phyloP scores from a whole-genome alignment of 2,113 vertebrate species.

The Zosterops borbonicus region DNA sequence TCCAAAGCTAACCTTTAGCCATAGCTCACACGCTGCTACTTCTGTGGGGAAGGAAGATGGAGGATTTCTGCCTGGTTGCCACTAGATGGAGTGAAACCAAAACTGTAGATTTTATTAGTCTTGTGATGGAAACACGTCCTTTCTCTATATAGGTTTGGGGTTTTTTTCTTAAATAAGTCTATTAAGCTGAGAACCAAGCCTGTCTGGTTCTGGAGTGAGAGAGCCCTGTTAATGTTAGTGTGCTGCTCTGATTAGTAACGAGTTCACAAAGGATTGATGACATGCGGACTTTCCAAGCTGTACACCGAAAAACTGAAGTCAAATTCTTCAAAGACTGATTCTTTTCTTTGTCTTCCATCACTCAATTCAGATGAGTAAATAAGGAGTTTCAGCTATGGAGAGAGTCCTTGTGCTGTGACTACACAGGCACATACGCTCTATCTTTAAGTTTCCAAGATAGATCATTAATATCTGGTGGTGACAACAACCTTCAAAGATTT shows the following conservation, averaged over 20 bases:
- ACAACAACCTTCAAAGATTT: background rate
- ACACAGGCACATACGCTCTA: background rate
- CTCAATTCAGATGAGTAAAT: background rate
- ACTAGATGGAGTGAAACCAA: slow-evolving; percentile 70
- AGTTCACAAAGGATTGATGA: background rate
- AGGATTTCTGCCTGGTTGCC: slow-evolving; percentile 30
- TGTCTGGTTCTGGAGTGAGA: background rate
- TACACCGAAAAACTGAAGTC: background rate
- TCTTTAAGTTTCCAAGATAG: background rate
- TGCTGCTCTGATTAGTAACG: background rate
- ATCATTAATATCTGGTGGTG: background rate
- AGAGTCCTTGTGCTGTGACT: background rate
- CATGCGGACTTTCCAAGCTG: background rate
- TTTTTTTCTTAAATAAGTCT: background rate
- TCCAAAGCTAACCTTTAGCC: background rate
- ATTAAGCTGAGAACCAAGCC: background rate
- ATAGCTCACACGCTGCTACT: accelerated
- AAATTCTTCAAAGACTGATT: background rate
- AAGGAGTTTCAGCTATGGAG: background rate
- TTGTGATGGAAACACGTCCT: background rate
- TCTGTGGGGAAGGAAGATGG: background rate
- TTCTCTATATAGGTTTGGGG: background rate
- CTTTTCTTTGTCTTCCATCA: background rate
- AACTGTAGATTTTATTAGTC: background rate
- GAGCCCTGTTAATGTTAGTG: background rate